A percentile compares a stretch with the other conserved stretches of the same genome.
phyloP scores from a whole-genome alignment of 2,113 vertebrate species.

The Nibea albiflora region DNA sequence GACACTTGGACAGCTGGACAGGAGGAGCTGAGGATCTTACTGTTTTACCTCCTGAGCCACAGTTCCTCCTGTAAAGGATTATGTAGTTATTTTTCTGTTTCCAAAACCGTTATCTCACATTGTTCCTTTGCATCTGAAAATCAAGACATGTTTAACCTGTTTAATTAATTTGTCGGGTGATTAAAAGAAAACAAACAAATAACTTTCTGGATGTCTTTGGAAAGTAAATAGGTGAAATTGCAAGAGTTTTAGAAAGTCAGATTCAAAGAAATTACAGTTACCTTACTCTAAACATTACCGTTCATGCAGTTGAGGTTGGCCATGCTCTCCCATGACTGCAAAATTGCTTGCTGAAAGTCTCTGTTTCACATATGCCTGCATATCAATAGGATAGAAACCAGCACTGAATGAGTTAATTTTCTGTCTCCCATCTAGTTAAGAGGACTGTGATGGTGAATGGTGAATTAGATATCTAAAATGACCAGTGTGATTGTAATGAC shows the following conservation, averaged over 20 bases:
- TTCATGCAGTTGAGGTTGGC: not conserved
- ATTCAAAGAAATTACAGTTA: not conserved
- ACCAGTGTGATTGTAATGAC: constrained; percentile 90
- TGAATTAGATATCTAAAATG: constrained; percentile 92
- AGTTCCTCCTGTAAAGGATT: not conserved
- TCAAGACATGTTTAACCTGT: too few species aligned
- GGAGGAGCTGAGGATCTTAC: not conserved
- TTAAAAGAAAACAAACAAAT: not conserved
- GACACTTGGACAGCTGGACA: not conserved
- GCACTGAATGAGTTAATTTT: constrained; percentile 67
- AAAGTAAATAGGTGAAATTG: too few species aligned
- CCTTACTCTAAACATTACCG: not conserved
- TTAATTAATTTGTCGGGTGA: not conserved
- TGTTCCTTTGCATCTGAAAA: not conserved
- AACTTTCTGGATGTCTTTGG: too few species aligned
- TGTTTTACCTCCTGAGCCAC: not conserved
- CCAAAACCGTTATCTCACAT: not conserved
- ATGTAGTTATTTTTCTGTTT: not conserved
- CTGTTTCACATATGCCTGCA: not conserved
- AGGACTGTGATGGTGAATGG: constrained; percentile 86
- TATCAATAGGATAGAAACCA: not conserved
- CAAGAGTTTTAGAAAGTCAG: too few species aligned
- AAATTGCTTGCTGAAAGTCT: not conserved
- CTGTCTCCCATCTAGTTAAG: constrained; percentile 14
- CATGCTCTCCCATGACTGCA: not conserved